Conservation (phyloP, 2,797 vertebrate species). For the Australoheros facetus region DNA sequence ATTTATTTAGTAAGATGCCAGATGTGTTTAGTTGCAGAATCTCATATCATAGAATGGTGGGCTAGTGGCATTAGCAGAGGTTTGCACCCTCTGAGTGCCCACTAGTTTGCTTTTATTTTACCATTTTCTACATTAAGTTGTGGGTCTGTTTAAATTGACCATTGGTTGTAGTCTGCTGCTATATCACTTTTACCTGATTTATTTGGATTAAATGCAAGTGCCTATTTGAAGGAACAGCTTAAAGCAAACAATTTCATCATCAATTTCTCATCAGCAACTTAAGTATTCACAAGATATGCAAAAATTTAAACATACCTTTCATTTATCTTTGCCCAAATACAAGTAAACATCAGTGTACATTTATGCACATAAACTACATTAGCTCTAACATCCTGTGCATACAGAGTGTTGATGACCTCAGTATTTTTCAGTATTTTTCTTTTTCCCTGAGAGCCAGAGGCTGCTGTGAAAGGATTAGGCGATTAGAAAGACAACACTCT, state of each 20-base stretch:
- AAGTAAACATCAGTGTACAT: background rate
- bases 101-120: background rate
- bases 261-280: background rate
- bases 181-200: background rate
- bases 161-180: background rate
- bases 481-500: constrained; percentile 52
- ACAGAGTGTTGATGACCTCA: constrained; percentile 29
- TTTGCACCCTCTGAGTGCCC: background rate
- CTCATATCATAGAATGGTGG: background rate
- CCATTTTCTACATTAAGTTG: background rate
- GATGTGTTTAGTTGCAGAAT: no score
- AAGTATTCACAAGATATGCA: background rate
- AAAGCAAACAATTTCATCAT: background rate
- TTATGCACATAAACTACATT: background rate
- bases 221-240: background rate
- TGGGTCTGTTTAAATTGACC: background rate
- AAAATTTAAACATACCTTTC: background rate
- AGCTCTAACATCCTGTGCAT: constrained; percentile 9
- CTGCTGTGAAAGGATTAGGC: constrained; percentile 56
- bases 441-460: constrained; percentile 23
- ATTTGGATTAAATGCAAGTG: background rate
- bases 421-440: constrained; percentile 7
- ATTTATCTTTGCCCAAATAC: background rate
- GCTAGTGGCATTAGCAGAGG: background rate
- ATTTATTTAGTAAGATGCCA: background rate